Conservation (phyloP, 2,797 vertebrate genomes). For the Gymnocypris eckloni region DNA sequence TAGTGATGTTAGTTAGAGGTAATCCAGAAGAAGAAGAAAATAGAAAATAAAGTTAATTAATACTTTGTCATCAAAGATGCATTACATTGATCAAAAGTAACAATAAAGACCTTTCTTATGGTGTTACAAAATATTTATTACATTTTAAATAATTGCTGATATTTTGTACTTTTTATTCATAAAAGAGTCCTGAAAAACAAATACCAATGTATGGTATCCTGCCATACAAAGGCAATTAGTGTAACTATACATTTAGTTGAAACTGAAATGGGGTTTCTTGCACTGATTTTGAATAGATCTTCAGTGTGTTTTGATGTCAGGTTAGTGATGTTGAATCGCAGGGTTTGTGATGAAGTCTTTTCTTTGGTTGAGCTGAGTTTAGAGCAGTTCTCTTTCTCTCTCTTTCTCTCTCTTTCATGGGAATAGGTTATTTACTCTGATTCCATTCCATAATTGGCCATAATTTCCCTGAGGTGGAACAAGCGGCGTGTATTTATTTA, state of each 20-base stretch:
- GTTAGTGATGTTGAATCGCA: conserved; percentile 1
- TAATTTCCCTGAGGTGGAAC: conserved; percentile 48
- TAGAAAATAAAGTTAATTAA: background rate
- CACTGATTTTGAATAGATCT: background rate
- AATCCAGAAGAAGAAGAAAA: background rate
- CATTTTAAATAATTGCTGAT: background rate
- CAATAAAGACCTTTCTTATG: background rate
- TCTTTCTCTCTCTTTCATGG: background rate
- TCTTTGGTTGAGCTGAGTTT: background rate
- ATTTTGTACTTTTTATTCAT: background rate
- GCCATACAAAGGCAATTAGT: too few species aligned
- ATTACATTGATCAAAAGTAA: background rate
- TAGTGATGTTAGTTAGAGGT: background rate
- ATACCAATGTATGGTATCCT: too few species aligned
- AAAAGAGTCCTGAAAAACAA: background rate
- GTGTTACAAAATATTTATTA: background rate
- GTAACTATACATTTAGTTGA: background rate
- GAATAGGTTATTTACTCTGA: conserved; percentile 41
- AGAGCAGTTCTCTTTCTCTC: background rate
- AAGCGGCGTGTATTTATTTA: conserved; percentile 43
- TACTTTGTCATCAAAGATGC: background rate
- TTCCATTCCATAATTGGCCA: conserved; percentile 38
- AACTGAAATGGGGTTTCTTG: background rate
- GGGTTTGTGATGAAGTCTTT: background rate
- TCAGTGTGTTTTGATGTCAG: background rate